Evolutionary conservation across 2,113 vertebrate genomes (phyloP).

Genomic region (Oplegnathus fasciatus): DNA sequence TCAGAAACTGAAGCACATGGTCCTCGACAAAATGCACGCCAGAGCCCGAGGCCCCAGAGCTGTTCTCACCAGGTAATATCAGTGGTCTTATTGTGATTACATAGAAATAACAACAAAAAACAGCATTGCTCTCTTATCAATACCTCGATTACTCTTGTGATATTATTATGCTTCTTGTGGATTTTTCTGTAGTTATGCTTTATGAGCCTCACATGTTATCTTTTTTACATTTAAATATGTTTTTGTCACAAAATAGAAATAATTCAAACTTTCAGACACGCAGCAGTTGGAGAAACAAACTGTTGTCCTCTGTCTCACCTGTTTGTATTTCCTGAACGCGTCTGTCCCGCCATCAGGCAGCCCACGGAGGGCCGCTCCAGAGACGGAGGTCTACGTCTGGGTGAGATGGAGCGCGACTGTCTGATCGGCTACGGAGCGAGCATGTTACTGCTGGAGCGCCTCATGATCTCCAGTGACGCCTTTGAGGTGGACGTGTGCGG

Average conservation of each 20-base stretch:
- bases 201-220: background rate
- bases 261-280: background rate
- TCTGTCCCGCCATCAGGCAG: constrained; percentile 86
- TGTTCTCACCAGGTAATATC: constrained; percentile 93
- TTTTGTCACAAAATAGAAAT: background rate
- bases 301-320: background rate
- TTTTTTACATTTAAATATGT: too few relatives aligned
- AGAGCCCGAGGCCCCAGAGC: constrained; percentile 96
- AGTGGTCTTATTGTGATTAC: background rate
- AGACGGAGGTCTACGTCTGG: constrained; percentile 96
- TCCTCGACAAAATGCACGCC: constrained; percentile 99
- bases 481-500: constrained; percentile 99
- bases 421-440: constrained; percentile 98
- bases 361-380: constrained; percentile 98
- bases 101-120: background rate
- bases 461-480: constrained; percentile 99
- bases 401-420: constrained; percentile 99
- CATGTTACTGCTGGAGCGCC: constrained; percentile 95
- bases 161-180: background rate
- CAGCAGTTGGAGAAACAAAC: background rate
- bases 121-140: background rate
- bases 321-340: background rate
- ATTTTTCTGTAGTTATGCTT: background rate
- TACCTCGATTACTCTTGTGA: background rate
- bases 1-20: constrained; percentile 99